phyloP scores from a whole-genome alignment of 2,113 vertebrate species.

The Cnemophilus loriae region DNA sequence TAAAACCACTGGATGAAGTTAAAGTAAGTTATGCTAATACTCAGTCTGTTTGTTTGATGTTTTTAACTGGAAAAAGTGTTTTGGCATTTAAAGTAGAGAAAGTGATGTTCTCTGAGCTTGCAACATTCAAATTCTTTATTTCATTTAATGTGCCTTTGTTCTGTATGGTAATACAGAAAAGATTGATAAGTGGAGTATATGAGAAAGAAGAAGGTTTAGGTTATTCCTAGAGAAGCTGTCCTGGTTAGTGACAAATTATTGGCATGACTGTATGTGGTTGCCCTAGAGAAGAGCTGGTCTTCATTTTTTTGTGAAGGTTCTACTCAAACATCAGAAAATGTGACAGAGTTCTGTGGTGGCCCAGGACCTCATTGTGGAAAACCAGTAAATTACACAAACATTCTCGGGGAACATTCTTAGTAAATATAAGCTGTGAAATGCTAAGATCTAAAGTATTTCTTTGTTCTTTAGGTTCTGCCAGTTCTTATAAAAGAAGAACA shows the following conservation, averaged over 20 bases:
- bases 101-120: background rate
- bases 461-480: slow-evolving; percentile 55
- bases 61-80: background rate
- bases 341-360: background rate
- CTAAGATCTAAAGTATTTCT: background rate
- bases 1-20: slow-evolving; percentile 80
- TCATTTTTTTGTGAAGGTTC: background rate
- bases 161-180: background rate
- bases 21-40: slow-evolving; percentile 71
- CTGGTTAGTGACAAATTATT: background rate
- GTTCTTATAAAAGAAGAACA: slow-evolving; percentile 72
- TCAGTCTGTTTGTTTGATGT: background rate
- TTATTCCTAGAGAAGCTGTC: background rate
- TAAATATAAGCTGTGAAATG: background rate
- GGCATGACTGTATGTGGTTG: background rate
- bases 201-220: background rate
- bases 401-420: background rate
- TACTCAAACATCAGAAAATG: background rate
- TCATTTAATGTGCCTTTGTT: background rate
- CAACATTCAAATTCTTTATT: background rate
- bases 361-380: background rate
- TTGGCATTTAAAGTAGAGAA: background rate
- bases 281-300: background rate
- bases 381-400: background rate
- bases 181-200: background rate